Percentiles rank a stretch among this genome's conserved stretches.
phyloP scores from a whole-genome alignment of 2,797 vertebrate species.

The Hydrophis major region DNA sequence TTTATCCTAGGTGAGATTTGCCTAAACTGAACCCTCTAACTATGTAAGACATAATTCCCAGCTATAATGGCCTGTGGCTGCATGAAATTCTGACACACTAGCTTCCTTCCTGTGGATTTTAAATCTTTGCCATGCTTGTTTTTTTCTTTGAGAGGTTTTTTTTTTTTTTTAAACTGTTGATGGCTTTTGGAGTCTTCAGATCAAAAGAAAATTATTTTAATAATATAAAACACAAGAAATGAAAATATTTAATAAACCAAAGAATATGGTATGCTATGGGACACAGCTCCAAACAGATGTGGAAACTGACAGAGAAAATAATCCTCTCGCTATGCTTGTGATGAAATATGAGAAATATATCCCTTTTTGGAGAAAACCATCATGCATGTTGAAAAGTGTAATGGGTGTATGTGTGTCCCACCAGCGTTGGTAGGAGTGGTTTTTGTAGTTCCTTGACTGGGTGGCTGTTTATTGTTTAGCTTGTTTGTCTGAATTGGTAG shows the following conservation, averaged over 20 bases:
- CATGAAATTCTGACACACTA: not conserved
- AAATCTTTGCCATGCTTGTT: not conserved
- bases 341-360: not conserved
- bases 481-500: not conserved
- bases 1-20: not conserved
- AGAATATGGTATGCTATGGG: not conserved
- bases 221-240: not conserved
- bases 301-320: not conserved
- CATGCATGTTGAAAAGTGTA: not conserved
- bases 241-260: not conserved
- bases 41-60: not conserved
- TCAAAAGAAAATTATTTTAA: not conserved
- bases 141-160: not conserved
- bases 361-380: not conserved
- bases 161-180: too few species aligned
- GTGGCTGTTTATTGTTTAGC: not conserved
- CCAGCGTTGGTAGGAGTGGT: not conserved
- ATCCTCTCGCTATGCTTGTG: not conserved
- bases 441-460: not conserved
- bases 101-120: not conserved
- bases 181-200: not conserved
- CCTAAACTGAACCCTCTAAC: not conserved
- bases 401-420: too few species aligned
- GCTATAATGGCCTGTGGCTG: not conserved
- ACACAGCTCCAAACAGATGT: not conserved